Conservation (phyloP, 2,888 invertebrate species). For the Cephalotes varians region DNA sequence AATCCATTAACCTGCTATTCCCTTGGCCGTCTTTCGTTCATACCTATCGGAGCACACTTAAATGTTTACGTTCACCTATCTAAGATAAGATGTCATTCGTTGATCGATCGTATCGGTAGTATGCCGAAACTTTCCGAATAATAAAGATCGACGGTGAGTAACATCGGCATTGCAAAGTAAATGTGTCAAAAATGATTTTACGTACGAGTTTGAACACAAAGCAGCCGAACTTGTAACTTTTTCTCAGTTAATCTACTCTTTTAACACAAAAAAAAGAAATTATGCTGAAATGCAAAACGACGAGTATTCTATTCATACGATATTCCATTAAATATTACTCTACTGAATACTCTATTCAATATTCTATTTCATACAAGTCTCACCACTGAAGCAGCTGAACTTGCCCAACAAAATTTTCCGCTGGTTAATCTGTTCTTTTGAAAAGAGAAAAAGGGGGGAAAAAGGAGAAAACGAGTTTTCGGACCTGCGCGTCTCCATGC, state of each 20-base stretch:
- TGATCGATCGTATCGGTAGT: conserved; percentile 1
- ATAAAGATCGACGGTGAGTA: background rate
- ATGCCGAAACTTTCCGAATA: background rate
- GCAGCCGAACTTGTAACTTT: background rate
- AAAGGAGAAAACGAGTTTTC: background rate
- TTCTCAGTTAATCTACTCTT: background rate
- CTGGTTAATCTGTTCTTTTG: background rate
- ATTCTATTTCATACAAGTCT: too few relatives aligned
- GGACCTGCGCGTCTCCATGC: background rate
- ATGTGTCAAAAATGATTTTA: background rate
- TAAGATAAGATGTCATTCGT: conserved; percentile 18
- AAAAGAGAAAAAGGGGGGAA: too few relatives aligned
- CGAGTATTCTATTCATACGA: too few relatives aligned
- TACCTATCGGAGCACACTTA: background rate
- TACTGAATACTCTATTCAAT: too few relatives aligned
- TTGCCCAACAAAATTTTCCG: background rate
- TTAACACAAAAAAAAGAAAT: background rate
- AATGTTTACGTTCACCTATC: conserved; percentile 30
- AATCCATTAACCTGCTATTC: background rate
- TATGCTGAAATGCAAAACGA: background rate
- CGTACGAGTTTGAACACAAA: background rate
- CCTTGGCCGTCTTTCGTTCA: background rate
- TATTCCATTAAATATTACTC: too few relatives aligned
- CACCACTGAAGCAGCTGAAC: background rate
- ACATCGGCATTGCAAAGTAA: background rate